Evolutionary conservation across 1,140 invertebrate genomes (phyloP).

Genomic region (Venturia canescens): DNA sequence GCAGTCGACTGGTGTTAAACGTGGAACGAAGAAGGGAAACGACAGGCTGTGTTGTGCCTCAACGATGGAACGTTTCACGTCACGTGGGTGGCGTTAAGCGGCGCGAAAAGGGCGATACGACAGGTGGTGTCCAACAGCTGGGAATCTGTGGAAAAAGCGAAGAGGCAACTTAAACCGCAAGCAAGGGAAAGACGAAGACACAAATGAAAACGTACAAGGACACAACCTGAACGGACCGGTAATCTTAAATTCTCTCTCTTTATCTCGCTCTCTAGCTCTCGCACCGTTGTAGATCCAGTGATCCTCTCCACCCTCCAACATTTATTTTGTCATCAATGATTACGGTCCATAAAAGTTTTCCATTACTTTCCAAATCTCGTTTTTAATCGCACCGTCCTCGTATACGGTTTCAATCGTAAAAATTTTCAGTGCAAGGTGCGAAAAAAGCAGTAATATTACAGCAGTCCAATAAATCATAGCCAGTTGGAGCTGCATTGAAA

Average conservation of each 20-base stretch:
- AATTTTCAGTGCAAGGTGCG: neutral
- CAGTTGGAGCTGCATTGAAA: no score
- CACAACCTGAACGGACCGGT: neutral
- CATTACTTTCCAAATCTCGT: neutral
- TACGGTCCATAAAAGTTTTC: no score
- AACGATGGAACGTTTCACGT: slow-evolving; percentile 49
- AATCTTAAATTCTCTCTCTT: neutral
- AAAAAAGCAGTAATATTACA: slow-evolving; percentile 6
- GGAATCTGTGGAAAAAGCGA: slow-evolving; percentile 65
- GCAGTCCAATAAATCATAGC: slow-evolving; percentile 21
- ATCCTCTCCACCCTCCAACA: neutral
- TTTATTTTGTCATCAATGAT: neutral
- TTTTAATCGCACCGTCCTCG: neutral
- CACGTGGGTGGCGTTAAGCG: slow-evolving; percentile 65
- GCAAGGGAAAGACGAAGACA: neutral
- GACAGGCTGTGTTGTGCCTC: slow-evolving; percentile 18
- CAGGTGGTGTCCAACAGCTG: slow-evolving; percentile 68
- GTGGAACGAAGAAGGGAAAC: slow-evolving; percentile 14
- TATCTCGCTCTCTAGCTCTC: no score
- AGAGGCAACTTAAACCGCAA: neutral
- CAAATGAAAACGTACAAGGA: neutral
- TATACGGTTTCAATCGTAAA: no score
- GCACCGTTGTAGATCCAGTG: no score
- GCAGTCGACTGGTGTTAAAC: slow-evolving; percentile 1
- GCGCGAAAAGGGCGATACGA: slow-evolving; percentile 68